Evolutionary conservation across 2,888 invertebrate genomes (phyloP).

Genomic region (Kuschelorhynchus macadamiae): DNA sequence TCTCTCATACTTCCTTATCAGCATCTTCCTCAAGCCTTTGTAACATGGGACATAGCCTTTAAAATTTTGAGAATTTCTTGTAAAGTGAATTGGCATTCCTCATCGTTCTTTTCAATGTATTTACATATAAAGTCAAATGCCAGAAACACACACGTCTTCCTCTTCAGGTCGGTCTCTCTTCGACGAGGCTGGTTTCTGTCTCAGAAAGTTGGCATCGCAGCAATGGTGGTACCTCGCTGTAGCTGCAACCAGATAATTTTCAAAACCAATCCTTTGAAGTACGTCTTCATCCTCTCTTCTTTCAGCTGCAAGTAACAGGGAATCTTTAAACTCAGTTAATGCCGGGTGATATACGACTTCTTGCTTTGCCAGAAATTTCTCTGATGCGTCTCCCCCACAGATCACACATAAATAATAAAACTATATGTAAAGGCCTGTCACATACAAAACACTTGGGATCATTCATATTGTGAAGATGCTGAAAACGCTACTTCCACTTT

Average conservation of each 20-base stretch:
- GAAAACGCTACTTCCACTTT: conserved; percentile 22
- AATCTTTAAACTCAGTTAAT: conserved; percentile 27
- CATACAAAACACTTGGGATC: too few relatives aligned
- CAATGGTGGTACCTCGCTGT: conserved; percentile 12
- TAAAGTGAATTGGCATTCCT: conserved; percentile 33
- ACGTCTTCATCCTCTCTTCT: conserved; percentile 31
- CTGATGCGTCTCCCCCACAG: conserved; percentile 37
- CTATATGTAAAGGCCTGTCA: too few relatives aligned
- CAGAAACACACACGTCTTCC: conserved; percentile 29
- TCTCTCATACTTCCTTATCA: conserved; percentile 30
- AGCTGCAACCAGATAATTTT: conserved; percentile 30
- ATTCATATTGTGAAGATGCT: conserved; percentile 29
- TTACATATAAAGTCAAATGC: conserved; percentile 31
- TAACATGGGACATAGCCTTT: conserved; percentile 35
- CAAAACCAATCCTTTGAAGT: conserved; percentile 28
- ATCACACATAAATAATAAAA: conserved; percentile 36
- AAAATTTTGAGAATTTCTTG: neutral
- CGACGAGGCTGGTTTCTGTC: too few relatives aligned
- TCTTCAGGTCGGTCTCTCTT: too few relatives aligned
- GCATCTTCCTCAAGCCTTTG: conserved; percentile 26
- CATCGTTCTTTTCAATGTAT: conserved; percentile 32
- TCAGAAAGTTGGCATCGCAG: conserved; percentile 26
- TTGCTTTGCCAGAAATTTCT: conserved; percentile 29
- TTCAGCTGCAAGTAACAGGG: conserved; percentile 30
- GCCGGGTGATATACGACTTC: conserved; percentile 7